Evolutionary conservation across 1,140 invertebrate genomes (phyloP).

Genomic region (Teleogryllus occipitalis): DNA sequence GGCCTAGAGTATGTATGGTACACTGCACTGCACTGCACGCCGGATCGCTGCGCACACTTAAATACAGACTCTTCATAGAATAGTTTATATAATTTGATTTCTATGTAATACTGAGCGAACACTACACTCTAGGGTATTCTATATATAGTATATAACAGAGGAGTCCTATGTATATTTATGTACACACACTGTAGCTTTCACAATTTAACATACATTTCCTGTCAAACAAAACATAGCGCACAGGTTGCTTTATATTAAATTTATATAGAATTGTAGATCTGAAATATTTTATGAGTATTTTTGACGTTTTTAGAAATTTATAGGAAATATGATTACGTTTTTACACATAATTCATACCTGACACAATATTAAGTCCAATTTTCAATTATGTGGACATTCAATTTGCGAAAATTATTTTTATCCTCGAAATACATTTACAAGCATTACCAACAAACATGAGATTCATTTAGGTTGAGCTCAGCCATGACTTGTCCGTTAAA

Average conservation of each 20-base stretch:
- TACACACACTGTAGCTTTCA: neutral
- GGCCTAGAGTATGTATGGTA: neutral
- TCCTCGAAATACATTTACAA: slow-evolving; percentile 1
- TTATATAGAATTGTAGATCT: slow-evolving; percentile 2
- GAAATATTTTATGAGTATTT: neutral
- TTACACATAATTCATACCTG: neutral
- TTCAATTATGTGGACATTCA: neutral
- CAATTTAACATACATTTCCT: neutral
- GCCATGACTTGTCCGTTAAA: too few relatives aligned
- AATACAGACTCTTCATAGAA: neutral
- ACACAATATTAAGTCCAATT: neutral
- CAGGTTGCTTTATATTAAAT: neutral
- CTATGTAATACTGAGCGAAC: neutral
- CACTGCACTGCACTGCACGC: neutral
- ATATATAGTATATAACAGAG: neutral
- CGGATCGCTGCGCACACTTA: neutral
- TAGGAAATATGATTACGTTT: neutral
- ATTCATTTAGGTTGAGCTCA: too few relatives aligned
- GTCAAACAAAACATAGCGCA: neutral
- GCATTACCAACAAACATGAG: neutral
- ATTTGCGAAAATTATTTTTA: neutral
- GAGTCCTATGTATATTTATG: neutral
- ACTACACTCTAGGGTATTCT: neutral
- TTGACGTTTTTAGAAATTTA: neutral
- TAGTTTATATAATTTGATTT: neutral